Evolutionary conservation across 2,797 vertebrate genomes (phyloP).

Genomic region (Poecilia velifera): DNA sequence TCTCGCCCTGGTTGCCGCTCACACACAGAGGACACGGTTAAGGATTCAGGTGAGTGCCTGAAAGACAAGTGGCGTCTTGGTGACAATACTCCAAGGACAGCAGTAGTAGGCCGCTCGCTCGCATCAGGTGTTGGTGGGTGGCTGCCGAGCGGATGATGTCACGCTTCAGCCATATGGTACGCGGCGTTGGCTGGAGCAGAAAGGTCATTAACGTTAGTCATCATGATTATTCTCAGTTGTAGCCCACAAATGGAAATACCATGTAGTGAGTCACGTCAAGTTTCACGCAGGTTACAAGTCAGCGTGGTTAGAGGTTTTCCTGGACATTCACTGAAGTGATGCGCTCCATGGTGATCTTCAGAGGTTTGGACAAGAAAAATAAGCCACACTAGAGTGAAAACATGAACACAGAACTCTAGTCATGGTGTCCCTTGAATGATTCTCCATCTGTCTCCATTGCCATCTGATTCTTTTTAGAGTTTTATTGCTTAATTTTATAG

Average conservation of each 20-base stretch:
- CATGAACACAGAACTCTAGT: background rate
- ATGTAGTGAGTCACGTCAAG: constrained; percentile 62
- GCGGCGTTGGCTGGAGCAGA: constrained; percentile 44
- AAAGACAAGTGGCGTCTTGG: constrained; percentile 10
- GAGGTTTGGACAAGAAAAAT: background rate
- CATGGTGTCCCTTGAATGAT: background rate
- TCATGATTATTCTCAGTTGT: constrained; percentile 65
- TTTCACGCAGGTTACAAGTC: constrained; percentile 44
- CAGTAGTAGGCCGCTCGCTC: constrained; percentile 13
- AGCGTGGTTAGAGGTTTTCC: constrained; percentile 24
- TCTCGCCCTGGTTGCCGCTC: background rate
- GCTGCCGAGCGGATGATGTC: constrained; percentile 43
- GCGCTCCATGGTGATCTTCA: background rate
- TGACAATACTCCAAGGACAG: constrained; percentile 36
- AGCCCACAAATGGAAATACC: constrained; percentile 67
- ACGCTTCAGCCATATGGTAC: constrained; percentile 21
- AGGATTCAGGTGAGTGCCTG: background rate
- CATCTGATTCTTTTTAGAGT: background rate
- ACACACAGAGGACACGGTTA: background rate
- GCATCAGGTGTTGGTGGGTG: constrained; percentile 65
- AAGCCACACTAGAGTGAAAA: background rate
- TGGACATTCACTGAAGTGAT: background rate
- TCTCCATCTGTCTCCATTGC: background rate
- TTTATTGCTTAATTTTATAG: background rate
- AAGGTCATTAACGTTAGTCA: constrained; percentile 74